phyloP scores from a whole-genome alignment of 1,140 invertebrate species.

The Orius laevigatus region DNA sequence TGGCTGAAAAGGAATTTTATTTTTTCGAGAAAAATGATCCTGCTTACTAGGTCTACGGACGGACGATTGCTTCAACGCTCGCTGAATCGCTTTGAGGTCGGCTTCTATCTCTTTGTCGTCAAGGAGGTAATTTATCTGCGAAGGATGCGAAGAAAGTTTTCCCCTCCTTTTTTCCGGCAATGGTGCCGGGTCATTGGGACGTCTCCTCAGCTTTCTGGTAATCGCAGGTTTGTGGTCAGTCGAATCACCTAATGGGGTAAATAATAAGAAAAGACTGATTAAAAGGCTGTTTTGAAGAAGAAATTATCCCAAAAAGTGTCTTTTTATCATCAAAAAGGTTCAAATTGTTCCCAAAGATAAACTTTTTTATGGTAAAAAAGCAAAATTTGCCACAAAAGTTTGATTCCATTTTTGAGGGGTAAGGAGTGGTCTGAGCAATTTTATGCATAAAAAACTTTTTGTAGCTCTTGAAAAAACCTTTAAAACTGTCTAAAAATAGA shows the following conservation, averaged over 20 bases:
- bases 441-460: no score
- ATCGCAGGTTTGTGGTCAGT: constrained; percentile 43
- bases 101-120: constrained; percentile 80
- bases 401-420: background rate
- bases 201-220: constrained; percentile 72
- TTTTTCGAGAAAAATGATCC: constrained; percentile 25
- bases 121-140: constrained; percentile 67
- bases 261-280: no score
- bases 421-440: no score
- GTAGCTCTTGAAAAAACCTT: no score
- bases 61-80: constrained; percentile 38
- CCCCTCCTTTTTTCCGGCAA: constrained; percentile 66
- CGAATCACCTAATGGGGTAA: constrained; percentile 33
- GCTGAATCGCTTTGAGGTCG: constrained; percentile 72
- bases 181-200: constrained; percentile 85
- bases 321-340: no score
- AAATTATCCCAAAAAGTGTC: no score
- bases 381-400: background rate
- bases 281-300: no score
- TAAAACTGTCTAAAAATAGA: no score
- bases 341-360: no score
- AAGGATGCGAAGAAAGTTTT: constrained; percentile 43
- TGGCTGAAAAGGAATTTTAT: constrained; percentile 4
- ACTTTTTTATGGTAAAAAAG: no score
- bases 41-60: constrained; percentile 31